Percentiles rank a stretch among this genome's conserved stretches.
These are phyloP conservation scores for Campoplex nolae DNA, from an alignment of 2,888 invertebrate genomes.

Conservation along the genomic window DNA sequence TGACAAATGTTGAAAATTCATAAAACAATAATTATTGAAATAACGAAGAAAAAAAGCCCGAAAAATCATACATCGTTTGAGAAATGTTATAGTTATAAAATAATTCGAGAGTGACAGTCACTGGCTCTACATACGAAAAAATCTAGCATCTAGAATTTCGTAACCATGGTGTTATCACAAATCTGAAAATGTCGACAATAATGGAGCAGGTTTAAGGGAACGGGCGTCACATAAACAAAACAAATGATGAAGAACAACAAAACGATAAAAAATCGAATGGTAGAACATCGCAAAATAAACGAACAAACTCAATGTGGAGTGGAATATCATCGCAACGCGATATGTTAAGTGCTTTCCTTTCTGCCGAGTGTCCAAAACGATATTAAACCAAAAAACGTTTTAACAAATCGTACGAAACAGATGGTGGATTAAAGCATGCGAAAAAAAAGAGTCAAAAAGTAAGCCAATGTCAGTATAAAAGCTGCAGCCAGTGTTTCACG, in stretches of 20 bases:
- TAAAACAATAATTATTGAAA: conserved; percentile 33
- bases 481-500: conserved; percentile 74
- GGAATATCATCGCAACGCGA: conserved; percentile 69
- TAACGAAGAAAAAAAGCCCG: conserved; percentile 48
- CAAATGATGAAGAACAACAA: conserved; percentile 51
- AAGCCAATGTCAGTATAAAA: conserved; percentile 73
- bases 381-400: conserved; percentile 65
- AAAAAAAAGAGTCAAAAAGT: conserved; percentile 64
- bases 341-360: conserved; percentile 73
- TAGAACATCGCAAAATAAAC: conserved; percentile 79
- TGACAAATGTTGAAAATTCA: conserved; percentile 26
- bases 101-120: conserved; percentile 48
- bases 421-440: conserved; percentile 68
- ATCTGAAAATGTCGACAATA: conserved; percentile 67
- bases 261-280: conserved; percentile 67
- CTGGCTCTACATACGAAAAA: conserved; percentile 57
- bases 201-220: conserved; percentile 23
- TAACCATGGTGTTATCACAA: conserved; percentile 55
- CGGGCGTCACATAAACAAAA: conserved; percentile 49
- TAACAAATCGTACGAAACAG: conserved; percentile 59
- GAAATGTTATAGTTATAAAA: conserved; percentile 14
- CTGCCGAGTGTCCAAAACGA: conserved; percentile 60
- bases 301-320: conserved; percentile 80
- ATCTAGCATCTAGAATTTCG: conserved; percentile 54
- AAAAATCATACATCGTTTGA: conserved; percentile 44